Conservation (phyloP, 2,113 vertebrate genomes). For the Zootoca vivipara region DNA sequence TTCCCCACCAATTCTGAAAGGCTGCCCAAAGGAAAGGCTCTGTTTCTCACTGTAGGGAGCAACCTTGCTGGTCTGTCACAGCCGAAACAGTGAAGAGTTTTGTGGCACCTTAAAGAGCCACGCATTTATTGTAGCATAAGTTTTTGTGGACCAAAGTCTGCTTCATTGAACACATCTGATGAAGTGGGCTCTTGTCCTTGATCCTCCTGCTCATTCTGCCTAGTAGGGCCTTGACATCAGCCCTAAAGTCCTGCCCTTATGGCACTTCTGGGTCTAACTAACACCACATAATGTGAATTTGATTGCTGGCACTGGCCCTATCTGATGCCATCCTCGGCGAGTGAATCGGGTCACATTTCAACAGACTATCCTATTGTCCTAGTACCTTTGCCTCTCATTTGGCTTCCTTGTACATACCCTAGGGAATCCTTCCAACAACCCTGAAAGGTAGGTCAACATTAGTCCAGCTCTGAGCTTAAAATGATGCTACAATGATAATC, state of each 20-base stretch:
- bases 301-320: neutral
- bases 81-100: too few relatives aligned
- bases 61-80: neutral
- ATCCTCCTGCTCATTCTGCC: too few relatives aligned
- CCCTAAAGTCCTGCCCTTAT: too few relatives aligned
- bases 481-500: too few relatives aligned
- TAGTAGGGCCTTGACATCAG: too few relatives aligned
- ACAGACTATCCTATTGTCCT: neutral
- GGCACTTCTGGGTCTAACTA: neutral
- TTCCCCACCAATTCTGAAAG: neutral
- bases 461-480: neutral
- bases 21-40: neutral
- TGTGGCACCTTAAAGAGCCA: too few relatives aligned
- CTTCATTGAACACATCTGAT: too few relatives aligned
- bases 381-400: neutral
- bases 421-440: neutral
- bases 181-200: too few relatives aligned
- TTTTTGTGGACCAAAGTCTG: too few relatives aligned
- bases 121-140: too few relatives aligned
- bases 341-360: neutral
- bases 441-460: neutral
- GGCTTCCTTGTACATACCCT: neutral
- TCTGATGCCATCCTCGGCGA: neutral
- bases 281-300: neutral
- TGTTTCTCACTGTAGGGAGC: neutral